Evolutionary conservation across 2,888 invertebrate species (phyloP).

Genomic region (Eugnorisma glareosa): DNA sequence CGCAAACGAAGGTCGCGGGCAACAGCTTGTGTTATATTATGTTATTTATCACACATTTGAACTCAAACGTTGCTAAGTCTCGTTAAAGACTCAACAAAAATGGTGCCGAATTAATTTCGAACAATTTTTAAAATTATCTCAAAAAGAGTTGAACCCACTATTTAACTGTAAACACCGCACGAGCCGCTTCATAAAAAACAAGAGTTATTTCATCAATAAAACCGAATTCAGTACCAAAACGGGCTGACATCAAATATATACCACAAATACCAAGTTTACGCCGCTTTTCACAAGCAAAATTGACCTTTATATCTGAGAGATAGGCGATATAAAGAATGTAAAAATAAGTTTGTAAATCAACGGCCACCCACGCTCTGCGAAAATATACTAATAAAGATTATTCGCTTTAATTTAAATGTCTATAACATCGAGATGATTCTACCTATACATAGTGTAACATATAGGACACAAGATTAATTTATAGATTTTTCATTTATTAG

Average conservation of each 20-base stretch:
- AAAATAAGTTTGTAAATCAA: slow-evolving; percentile 54
- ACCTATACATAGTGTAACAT: too few species aligned
- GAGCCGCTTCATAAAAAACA: slow-evolving; percentile 53
- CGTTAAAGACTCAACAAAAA: neutral
- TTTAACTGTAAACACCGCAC: slow-evolving; percentile 19
- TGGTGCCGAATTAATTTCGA: slow-evolving; percentile 2
- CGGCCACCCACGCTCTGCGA: slow-evolving; percentile 80
- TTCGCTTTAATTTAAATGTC: slow-evolving; percentile 48
- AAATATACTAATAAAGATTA: slow-evolving; percentile 37
- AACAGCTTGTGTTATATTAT: too few species aligned
- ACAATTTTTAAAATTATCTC: slow-evolving; percentile 3
- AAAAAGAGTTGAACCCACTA: slow-evolving; percentile 11
- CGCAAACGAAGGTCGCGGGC: too few species aligned
- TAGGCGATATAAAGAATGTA: slow-evolving; percentile 10
- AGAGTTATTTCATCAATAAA: slow-evolving; percentile 48
- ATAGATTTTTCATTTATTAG: neutral
- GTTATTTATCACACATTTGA: neutral
- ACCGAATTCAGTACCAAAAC: slow-evolving; percentile 56
- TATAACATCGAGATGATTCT: neutral
- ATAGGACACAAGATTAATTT: neutral
- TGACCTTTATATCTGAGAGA: slow-evolving; percentile 27
- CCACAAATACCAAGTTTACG: slow-evolving; percentile 55
- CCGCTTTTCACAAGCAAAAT: slow-evolving; percentile 41
- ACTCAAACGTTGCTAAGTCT: neutral
- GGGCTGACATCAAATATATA: slow-evolving; percentile 47